These are phyloP conservation scores for Colletes latitarsis DNA, from an alignment of 1,140 invertebrate species.

Conservation along the genomic window DNA sequence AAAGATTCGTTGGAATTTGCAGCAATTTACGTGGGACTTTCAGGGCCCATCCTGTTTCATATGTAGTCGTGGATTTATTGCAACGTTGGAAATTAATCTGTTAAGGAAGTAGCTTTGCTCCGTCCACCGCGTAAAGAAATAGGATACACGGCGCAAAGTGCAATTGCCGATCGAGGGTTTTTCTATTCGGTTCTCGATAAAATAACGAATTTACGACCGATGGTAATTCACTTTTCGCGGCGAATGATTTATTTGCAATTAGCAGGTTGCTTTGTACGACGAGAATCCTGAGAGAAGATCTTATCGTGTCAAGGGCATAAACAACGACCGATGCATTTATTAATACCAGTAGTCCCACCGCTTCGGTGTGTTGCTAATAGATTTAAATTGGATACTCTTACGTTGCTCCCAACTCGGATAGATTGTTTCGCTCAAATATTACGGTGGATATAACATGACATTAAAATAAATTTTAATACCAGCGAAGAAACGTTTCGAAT, in stretches of 20 bases:
- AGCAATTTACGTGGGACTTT: no score
- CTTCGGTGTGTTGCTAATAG: background rate
- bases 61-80: background rate
- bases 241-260: constrained; percentile 15
- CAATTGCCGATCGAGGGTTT: background rate
- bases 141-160: background rate
- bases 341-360: background rate
- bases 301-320: background rate
- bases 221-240: background rate
- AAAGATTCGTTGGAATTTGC: no score
- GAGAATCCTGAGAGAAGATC: background rate
- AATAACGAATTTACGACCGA: background rate
- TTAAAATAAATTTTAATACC: no score
- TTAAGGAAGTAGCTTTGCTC: background rate
- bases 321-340: constrained; percentile 2
- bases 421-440: background rate
- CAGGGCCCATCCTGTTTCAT: no score
- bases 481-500: no score
- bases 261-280: background rate
- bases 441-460: no score
- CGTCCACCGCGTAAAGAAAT: no score
- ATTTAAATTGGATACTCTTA: constrained; percentile 17
- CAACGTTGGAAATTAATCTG: background rate
- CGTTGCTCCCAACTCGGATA: background rate
- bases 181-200: background rate